phyloP scores from a whole-genome alignment of 2,888 invertebrate genomes.

The Agrypnus murinus region DNA sequence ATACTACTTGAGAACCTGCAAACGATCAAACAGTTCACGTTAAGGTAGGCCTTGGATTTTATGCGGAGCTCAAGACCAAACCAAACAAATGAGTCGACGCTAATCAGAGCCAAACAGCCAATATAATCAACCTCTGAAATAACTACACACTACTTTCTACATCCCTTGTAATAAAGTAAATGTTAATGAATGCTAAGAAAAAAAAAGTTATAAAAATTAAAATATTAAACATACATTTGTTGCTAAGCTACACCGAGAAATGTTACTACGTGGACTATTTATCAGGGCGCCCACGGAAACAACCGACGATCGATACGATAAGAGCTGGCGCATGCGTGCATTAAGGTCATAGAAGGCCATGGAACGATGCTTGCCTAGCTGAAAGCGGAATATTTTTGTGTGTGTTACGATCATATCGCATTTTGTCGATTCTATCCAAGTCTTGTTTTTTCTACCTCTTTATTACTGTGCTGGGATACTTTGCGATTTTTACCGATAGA shows the following conservation, averaged over 20 bases:
- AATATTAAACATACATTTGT: conserved; percentile 1
- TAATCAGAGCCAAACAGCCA: too few species aligned
- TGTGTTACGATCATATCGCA: conserved; percentile 35
- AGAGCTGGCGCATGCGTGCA: conserved; percentile 53
- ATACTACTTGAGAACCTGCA: not conserved
- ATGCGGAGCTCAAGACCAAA: not conserved
- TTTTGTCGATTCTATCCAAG: conserved; percentile 32
- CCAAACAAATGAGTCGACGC: too few species aligned
- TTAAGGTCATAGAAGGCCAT: conserved; percentile 55
- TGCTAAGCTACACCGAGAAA: not conserved
- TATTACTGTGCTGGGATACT: conserved; percentile 16
- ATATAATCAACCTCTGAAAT: too few species aligned
- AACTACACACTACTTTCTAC: too few species aligned
- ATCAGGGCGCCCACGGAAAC: conserved; percentile 56
- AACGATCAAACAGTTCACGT: conserved; percentile 15
- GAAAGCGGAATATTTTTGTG: conserved; percentile 39
- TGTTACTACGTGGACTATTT: conserved; percentile 25
- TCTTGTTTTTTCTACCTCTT: not conserved
- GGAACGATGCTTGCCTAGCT: conserved; percentile 43
- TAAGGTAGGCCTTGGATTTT: conserved; percentile 23
- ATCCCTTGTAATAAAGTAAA: too few species aligned
- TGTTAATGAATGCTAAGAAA: too few species aligned
- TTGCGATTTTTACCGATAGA: conserved; percentile 26
- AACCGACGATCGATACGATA: conserved; percentile 60
- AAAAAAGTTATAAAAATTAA: too few species aligned